These are phyloP conservation scores for Coilia nasus DNA, from an alignment of 2,797 vertebrate species.

Conservation along the genomic window DNA sequence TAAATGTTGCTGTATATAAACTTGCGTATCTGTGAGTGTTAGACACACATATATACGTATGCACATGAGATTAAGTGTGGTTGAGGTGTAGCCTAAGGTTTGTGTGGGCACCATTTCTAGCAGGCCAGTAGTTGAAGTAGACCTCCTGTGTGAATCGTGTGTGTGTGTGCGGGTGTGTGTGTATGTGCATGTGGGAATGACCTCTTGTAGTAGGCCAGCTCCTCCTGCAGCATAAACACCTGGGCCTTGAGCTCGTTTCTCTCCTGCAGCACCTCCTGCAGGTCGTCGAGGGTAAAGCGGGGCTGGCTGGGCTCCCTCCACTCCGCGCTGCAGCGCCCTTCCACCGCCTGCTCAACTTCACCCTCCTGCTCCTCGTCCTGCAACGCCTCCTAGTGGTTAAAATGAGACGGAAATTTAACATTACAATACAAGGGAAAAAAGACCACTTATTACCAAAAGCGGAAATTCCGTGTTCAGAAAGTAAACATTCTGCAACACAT, in stretches of 20 bases:
- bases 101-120: no score
- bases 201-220: conserved; percentile 91
- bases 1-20: no score
- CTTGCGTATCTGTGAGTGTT: not conserved
- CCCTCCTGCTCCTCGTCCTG: conserved; percentile 64
- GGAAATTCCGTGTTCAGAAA: no score
- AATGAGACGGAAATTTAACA: no score
- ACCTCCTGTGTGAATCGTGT: not conserved
- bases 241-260: conserved; percentile 91
- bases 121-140: no score
- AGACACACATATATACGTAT: no score
- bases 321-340: conserved; percentile 64
- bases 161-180: not conserved
- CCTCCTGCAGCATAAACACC: conserved; percentile 90
- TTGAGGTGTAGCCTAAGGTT: no score
- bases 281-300: conserved; percentile 90
- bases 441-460: no score
- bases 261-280: conserved; percentile 89
- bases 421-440: no score
- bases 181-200: conserved; percentile 48
- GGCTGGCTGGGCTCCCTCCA: conserved; percentile 82
- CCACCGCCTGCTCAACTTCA: conserved; percentile 57
- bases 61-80: no score
- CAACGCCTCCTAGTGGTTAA: conserved; percentile 52
- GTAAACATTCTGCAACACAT: no score